A percentile compares a stretch with the other conserved stretches of the same genome.
phyloP scores from a whole-genome alignment of 30 jellyfish, hydroid and myxozoan species.

The Chironex yamaguchii region DNA sequence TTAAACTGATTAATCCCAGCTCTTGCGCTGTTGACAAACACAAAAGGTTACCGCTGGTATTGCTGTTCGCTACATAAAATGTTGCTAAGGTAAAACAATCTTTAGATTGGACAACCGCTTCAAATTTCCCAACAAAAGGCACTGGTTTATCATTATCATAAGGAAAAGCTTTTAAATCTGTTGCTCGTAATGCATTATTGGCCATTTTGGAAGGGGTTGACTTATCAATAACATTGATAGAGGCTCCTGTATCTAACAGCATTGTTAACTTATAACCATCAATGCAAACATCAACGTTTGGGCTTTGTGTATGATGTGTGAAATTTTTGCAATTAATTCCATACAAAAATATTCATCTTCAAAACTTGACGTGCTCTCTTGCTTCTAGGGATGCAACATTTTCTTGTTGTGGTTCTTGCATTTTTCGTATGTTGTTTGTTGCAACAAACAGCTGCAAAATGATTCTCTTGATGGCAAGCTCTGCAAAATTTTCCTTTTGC shows the following conservation, averaged over 20 bases:
- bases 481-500: conserved; percentile 34
- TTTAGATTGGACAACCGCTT: conserved; percentile 16
- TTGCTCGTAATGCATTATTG: background rate
- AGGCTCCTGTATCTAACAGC: conserved; percentile 22
- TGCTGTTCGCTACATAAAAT: conserved; percentile 26
- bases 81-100: conserved; percentile 25
- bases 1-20: conserved; percentile 4
- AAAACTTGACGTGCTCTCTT: background rate
- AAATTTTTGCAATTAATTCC: background rate
- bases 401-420: too few relatives aligned
- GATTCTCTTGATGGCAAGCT: background rate
- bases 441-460: conserved; percentile 7
- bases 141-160: conserved; percentile 21
- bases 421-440: background rate
- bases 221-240: background rate
- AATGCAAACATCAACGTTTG: background rate
- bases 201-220: background rate
- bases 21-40: conserved; percentile 37
- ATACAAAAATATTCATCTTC: background rate
- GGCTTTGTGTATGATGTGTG: conserved; percentile 12
- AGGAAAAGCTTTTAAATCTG: conserved; percentile 10
- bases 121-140: conserved; percentile 14
- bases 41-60: conserved; percentile 17
- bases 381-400: background rate
- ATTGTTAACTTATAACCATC: background rate